phyloP scores from a whole-genome alignment of 2,888 invertebrate genomes.

The Metalampra italica region DNA sequence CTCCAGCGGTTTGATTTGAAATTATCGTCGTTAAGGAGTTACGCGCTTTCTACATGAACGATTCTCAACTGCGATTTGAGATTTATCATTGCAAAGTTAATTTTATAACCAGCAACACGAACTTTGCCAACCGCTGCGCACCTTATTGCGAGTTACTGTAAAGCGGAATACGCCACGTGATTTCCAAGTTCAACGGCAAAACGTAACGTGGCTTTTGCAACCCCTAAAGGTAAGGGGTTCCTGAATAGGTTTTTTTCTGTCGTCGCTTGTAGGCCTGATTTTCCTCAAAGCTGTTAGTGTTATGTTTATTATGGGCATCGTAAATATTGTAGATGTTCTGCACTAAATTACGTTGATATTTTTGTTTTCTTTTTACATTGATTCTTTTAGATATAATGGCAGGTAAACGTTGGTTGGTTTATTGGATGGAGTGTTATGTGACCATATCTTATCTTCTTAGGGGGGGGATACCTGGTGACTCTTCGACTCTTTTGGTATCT shows the following conservation, averaged over 20 bases:
- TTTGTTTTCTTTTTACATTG: not conserved
- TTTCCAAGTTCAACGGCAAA: conserved; percentile 3
- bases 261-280: conserved; percentile 36
- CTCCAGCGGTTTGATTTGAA: conserved; percentile 53
- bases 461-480: no score
- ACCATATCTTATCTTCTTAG: no score
- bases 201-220: conserved; percentile 20
- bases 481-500: no score
- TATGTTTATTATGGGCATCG: conserved; percentile 39
- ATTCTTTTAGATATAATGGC: not conserved
- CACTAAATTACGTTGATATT: conserved; percentile 9
- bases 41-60: conserved; percentile 57
- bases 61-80: conserved; percentile 52
- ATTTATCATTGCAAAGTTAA: conserved; percentile 45
- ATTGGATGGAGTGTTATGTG: no score
- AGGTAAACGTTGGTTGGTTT: no score
- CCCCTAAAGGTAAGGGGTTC: conserved; percentile 50
- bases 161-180: not conserved
- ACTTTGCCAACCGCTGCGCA: not conserved
- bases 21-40: conserved; percentile 62
- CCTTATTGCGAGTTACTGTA: not conserved
- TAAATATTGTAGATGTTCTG: conserved; percentile 29
- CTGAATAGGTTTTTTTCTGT: conserved; percentile 41
- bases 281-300: conserved; percentile 40
- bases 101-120: conserved; percentile 8